Evolutionary conservation across 1,140 invertebrate genomes (phyloP), one percentile per base, ranked within the genome.

Genomic region (Brachionus asplanchnoidis): DNA sequence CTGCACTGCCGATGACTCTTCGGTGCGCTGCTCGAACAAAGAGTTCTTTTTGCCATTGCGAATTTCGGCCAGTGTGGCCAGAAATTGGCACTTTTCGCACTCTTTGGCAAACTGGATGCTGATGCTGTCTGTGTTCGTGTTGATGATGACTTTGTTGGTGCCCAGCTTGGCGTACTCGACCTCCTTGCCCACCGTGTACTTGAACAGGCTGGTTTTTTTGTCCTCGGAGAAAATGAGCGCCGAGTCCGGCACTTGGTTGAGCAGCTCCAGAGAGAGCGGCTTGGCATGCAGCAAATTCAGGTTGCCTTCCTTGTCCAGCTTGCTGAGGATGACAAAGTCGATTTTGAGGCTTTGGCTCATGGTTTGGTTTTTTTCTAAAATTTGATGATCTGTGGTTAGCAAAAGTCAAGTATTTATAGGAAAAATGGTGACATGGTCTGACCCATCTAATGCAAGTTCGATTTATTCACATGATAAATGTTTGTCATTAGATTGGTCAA

Each of bases 1-100:
- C 89, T 98, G 97, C 89, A 95, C 94, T 40, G 97, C 97, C 20
- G 96, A 98, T 0, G 96, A 95, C 87, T 98, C 95, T 89, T 98
- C 97, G 26, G 97, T 98, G 88, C 97, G 92, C 85, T 96, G 94
- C n/a, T 95, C 94, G 90, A 99, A 99, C 80, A 96, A 94, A 23
- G 89, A 90, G 40, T 86, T 87, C 83, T 87, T 85, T 44, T 87
- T 84, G 17, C 79, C 53, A 65, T 82, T 77, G n/a, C 73, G 42
- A 50, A 77, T 77, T 17, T 77, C 42, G n/a, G 6, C n/a, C 23
- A 77, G 26, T 28, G 9, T 77, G n/a, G 20, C 20, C 26, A 77
- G 20, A 77, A 77, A 77, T 26, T 77, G 9, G 42, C 23, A 50
- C 26, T 77, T 77, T n/a, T 77, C 73, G 3, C 8, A 9, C 2